Evolutionary conservation across 2,113 vertebrate genomes (phyloP).

Genomic region (Coracopsis vasa): DNA sequence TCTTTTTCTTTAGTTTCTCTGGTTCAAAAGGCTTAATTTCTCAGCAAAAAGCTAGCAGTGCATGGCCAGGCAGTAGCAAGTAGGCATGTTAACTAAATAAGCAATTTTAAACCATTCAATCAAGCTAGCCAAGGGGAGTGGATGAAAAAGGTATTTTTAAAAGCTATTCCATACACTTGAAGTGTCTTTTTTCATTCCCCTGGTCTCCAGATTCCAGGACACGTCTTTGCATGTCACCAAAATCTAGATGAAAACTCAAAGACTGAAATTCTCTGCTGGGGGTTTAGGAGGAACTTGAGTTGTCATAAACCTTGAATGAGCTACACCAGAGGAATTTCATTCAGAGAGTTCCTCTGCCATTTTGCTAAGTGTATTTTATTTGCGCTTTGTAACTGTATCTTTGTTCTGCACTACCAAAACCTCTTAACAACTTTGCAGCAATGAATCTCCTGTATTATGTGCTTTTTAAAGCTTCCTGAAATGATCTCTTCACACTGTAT

Average conservation of each 20-base stretch:
- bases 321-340: slow-evolving; percentile 25
- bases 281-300: slow-evolving; percentile 2
- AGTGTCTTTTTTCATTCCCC: slow-evolving; percentile 36
- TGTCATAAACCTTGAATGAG: slow-evolving; percentile 36
- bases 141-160: slow-evolving; percentile 37
- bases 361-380: slow-evolving; percentile 34
- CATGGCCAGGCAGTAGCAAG: not conserved
- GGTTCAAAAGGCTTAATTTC: slow-evolving; percentile 24
- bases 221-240: not conserved
- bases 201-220: slow-evolving; percentile 23
- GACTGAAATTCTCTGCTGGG: slow-evolving; percentile 11
- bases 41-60: not conserved
- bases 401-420: not conserved
- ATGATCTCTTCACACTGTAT: slow-evolving; percentile 4
- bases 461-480: slow-evolving; percentile 15
- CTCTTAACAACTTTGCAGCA: slow-evolving; percentile 8
- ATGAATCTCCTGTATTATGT: slow-evolving; percentile 10
- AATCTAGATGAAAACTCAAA: slow-evolving; percentile 37
- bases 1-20: not conserved
- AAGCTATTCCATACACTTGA: not conserved
- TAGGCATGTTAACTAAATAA: slow-evolving; percentile 22
- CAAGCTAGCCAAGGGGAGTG: not conserved
- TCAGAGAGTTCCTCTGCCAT: not conserved
- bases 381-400: slow-evolving; percentile 17
- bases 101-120: slow-evolving; percentile 46